Conservation (phyloP, 2,797 vertebrate species). For the Poecilia velifera region DNA sequence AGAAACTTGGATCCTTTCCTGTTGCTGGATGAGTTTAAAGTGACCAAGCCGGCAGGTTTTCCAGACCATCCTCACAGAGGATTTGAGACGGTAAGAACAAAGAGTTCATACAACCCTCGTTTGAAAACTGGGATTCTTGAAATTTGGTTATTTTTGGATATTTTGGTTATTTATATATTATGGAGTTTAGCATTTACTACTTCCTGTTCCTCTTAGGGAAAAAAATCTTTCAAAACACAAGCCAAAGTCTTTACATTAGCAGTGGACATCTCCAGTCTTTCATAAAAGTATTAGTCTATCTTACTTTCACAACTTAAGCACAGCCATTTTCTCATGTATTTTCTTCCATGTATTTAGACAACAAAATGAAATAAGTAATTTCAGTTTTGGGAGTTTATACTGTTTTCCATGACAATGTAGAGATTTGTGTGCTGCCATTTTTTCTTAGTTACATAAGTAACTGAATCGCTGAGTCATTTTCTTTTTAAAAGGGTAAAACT, state of each 20-base stretch:
- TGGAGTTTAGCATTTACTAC: not conserved
- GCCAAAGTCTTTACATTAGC: not conserved
- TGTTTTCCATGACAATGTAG: not conserved
- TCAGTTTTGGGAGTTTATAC: not conserved
- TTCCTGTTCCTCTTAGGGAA: not conserved
- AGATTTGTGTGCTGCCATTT: not conserved
- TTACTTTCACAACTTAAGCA: not conserved
- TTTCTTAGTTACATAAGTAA: no score
- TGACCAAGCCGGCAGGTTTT: slow-evolving; percentile 85
- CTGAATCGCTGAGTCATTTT: no score
- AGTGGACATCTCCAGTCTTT: not conserved
- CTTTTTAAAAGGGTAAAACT: not conserved
- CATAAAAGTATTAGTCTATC: not conserved
- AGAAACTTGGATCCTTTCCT: slow-evolving; percentile 88
- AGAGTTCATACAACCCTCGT: not conserved
- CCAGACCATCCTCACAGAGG: slow-evolving; percentile 90
- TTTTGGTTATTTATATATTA: not conserved
- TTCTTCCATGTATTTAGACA: not conserved
- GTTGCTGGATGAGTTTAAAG: slow-evolving; percentile 88
- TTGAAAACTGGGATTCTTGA: not conserved
- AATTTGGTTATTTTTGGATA: not conserved
- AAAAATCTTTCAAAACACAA: not conserved
- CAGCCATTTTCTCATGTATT: not conserved
- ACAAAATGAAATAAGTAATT: not conserved
- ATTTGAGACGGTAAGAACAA: slow-evolving; percentile 86